phyloP scores from a whole-genome alignment of 1,140 invertebrate species.

The Bilobella aurantiaca region DNA sequence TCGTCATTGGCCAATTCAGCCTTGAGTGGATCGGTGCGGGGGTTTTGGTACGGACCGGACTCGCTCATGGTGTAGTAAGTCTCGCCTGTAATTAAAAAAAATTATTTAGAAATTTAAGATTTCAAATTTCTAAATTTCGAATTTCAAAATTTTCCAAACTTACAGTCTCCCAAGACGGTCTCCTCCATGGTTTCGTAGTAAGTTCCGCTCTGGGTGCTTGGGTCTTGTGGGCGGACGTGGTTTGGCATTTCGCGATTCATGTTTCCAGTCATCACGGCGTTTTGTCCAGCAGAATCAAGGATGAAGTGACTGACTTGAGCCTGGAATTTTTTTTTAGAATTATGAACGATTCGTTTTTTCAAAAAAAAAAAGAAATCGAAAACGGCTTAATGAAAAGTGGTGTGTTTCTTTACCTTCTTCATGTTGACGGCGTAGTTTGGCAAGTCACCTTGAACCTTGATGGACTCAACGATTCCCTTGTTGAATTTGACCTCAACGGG shows the following conservation, averaged over 20 bases:
- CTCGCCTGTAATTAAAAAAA: no score
- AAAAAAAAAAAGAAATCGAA: neutral
- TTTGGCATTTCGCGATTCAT: slow-evolving; percentile 28
- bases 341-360: no score
- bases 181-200: slow-evolving; percentile 30
- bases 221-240: slow-evolving; percentile 19
- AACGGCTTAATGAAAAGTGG: neutral
- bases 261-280: slow-evolving; percentile 27
- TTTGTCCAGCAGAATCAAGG: slow-evolving; percentile 22
- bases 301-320: slow-evolving; percentile 27
- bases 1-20: neutral
- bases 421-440: slow-evolving; percentile 28
- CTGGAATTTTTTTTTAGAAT: neutral
- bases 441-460: slow-evolving; percentile 18
- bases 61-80: slow-evolving; percentile 33
- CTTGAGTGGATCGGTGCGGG: neutral
- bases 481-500: slow-evolving; percentile 14
- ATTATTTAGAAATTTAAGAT: no score
- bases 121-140: no score
- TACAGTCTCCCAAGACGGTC: slow-evolving; percentile 18
- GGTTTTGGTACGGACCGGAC: slow-evolving; percentile 23
- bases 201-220: slow-evolving; percentile 22
- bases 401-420: slow-evolving; percentile 17
- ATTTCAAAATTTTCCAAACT: neutral
- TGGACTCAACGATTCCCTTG: slow-evolving; percentile 22